Conservation (phyloP, 2,888 invertebrate genomes). For the Cheiracanthium punctorium region DNA sequence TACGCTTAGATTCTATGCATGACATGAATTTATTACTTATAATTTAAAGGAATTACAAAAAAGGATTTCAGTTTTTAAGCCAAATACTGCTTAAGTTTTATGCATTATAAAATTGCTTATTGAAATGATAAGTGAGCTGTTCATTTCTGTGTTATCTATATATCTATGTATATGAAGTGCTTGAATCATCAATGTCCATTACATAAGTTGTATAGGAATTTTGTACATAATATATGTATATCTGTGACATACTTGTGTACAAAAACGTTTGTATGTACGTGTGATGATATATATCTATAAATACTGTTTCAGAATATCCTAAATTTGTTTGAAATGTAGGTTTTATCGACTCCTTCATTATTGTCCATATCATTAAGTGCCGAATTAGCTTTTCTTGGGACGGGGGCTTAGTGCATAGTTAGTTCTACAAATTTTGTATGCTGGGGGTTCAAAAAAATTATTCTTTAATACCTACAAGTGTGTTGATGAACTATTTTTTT, state of each 20-base stretch:
- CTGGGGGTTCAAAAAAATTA: not conserved
- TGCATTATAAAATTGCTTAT: no score
- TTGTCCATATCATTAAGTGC: slow-evolving; percentile 65
- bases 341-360: slow-evolving; percentile 43
- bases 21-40: no score
- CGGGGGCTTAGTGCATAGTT: slow-evolving; percentile 5
- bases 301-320: slow-evolving; percentile 51
- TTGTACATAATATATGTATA: slow-evolving; percentile 67
- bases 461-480: slow-evolving; percentile 4
- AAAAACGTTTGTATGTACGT: slow-evolving; percentile 39
- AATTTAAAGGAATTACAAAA: no score
- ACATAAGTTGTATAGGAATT: slow-evolving; percentile 42
- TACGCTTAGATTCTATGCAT: no score
- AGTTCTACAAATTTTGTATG: slow-evolving; percentile 9
- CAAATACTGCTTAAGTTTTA: no score
- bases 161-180: not conserved
- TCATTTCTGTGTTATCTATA: not conserved
- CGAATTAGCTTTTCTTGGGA: slow-evolving; percentile 51
- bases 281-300: slow-evolving; percentile 43
- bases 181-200: slow-evolving; percentile 20
- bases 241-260: slow-evolving; percentile 63
- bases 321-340: slow-evolving; percentile 12
- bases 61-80: no score
- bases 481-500: slow-evolving; percentile 20
- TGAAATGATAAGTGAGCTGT: not conserved